phyloP scores from a whole-genome alignment of 2,888 invertebrate genomes.

The Meteorus colon region DNA sequence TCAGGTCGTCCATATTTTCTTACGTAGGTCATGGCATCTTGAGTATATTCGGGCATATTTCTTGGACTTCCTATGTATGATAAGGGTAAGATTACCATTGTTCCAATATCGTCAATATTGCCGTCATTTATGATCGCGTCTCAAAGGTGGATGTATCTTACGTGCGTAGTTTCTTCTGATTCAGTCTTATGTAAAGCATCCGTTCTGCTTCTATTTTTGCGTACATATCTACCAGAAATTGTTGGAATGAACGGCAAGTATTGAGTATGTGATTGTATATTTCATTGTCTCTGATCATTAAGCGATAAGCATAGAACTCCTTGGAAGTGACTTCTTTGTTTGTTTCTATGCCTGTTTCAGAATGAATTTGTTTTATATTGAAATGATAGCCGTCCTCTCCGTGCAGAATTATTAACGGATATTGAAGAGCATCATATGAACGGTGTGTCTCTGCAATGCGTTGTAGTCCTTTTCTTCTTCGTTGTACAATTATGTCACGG shows the following conservation, averaged over 20 bases:
- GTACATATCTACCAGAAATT: conserved; percentile 68
- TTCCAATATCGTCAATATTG: conserved; percentile 54
- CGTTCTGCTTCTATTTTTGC: conserved; percentile 68
- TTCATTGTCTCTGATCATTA: conserved; percentile 61
- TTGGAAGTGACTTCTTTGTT: conserved; percentile 57
- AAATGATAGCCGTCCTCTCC: conserved; percentile 60
- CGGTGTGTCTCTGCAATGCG: conserved; percentile 60
- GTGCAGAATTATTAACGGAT: conserved; percentile 62
- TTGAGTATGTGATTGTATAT: conserved; percentile 59
- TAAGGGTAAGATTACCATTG: conserved; percentile 59
- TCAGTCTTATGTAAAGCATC: conserved; percentile 60
- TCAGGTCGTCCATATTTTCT: background rate
- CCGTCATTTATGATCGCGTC: conserved; percentile 57
- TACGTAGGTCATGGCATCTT: conserved; percentile 62
- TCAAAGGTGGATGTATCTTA: conserved; percentile 62
- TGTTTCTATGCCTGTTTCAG: conserved; percentile 46
- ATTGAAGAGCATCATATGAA: conserved; percentile 68
- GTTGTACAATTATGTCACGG: conserved; percentile 41
- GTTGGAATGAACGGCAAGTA: conserved; percentile 60
- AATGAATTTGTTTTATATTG: conserved; percentile 43
- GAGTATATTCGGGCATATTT: conserved; percentile 66
- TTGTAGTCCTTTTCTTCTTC: conserved; percentile 44
- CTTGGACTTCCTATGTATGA: conserved; percentile 62
- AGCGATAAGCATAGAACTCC: conserved; percentile 46
- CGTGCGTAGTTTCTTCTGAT: conserved; percentile 60